Evolutionary conservation across 2,797 vertebrate species (phyloP), one percentile per base, ranked within the genome.

Genomic region (Alauda arvensis): DNA sequence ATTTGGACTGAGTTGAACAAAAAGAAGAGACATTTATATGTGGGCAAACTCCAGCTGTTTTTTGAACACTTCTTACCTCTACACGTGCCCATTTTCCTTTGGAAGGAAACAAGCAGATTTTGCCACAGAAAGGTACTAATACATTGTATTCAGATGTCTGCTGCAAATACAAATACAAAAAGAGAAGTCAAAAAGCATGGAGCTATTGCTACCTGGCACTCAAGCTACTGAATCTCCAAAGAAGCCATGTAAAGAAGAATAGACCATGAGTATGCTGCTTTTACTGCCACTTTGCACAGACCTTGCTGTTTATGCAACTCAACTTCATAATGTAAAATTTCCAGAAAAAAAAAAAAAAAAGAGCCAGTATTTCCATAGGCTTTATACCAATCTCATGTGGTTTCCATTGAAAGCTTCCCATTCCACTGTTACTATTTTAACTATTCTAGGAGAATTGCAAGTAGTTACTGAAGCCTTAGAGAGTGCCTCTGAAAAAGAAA

Each of bases 71-170:
- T 87, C 96, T 97, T 96, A 99, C 99, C 98, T 99, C 98, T 17
- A 97, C 98, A 94, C 99, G 97, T 66, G 98, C 96, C 98, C 97
- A 99, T 93, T 97, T 98, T 92, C 97, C 98, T 97, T 98, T 98
- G 94, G 96, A 97, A 57, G 95, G 96, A 69, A 98, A 97, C 55
- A 99, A 95, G 95, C 98, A 99, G 82, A 98, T 94, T 95, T 98
- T 99, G 69, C 99, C 98, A 95, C 94, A 98, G 93, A 98, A 99
- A 26, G 99, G 98, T 69, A 97, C 93, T 2, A 97, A 98, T 68
- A 99, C 96, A 84, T 98, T 96, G 77, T 93, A 97, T 42, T 99
- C 98, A 17, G 97, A 96, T 6, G 97, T 97, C 59, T 98, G 96
- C 90, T 97, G 93, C 37, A 37, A 37, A 37, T 37, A 92, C 37